A percentile compares a stretch with the other conserved stretches of the same genome.
These are phyloP conservation scores for Eremophila alpestris DNA, from an alignment of 2,797 vertebrate genomes.

Conservation along the genomic window DNA sequence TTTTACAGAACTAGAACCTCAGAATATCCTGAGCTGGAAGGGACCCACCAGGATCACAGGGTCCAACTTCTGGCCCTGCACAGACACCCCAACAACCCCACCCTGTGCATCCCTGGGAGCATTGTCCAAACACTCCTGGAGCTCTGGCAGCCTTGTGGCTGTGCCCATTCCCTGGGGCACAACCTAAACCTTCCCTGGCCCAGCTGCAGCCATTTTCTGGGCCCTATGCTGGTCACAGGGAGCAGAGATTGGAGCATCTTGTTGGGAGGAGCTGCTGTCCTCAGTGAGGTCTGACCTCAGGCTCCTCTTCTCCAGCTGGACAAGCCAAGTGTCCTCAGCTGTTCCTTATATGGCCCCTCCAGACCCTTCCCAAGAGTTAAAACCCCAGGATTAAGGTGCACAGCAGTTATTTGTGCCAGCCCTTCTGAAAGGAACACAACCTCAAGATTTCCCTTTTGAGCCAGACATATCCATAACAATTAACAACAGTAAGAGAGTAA, in stretches of 20 bases:
- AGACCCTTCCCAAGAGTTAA: not conserved
- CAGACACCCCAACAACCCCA: not conserved
- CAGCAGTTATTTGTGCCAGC: not conserved
- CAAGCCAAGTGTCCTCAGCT: not conserved
- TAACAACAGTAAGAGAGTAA: not conserved
- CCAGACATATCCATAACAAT: not conserved
- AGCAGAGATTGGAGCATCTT: not conserved
- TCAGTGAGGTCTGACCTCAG: rapidly evolving
- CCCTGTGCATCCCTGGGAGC: rapidly evolving
- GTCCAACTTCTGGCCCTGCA: rapidly evolving
- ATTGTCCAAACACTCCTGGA: rapidly evolving
- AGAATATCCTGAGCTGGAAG: not conserved
- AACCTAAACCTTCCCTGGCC: rapidly evolving
- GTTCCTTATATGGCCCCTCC: not conserved
- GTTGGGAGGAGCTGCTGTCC: not conserved
- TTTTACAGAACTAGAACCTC: not conserved
- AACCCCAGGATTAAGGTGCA: not conserved
- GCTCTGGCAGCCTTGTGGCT: not conserved
- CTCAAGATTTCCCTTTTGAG: not conserved
- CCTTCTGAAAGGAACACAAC: not conserved
- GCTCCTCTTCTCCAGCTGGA: not conserved
- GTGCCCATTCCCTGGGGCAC: not conserved
- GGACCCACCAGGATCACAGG: rapidly evolving
- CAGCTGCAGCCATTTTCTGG: not conserved
- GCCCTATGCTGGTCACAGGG: not conserved